These are phyloP conservation scores for Falco novaeseelandiae DNA, from an alignment of 2,797 vertebrate genomes.

Conservation along the genomic window DNA sequence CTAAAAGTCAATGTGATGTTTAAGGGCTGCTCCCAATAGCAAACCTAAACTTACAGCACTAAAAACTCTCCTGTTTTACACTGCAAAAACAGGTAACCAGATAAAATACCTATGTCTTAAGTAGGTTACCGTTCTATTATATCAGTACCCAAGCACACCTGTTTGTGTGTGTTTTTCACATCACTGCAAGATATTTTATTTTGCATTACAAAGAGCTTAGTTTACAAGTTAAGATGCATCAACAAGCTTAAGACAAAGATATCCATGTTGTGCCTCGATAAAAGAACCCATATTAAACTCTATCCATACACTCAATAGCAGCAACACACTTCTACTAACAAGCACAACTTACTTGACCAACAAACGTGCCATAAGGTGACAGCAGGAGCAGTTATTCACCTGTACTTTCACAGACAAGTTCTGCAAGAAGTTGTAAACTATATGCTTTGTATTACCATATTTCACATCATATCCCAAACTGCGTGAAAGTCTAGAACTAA, in stretches of 20 bases:
- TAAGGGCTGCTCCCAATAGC: background rate
- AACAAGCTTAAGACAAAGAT: background rate
- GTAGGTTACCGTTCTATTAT: background rate
- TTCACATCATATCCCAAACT: background rate
- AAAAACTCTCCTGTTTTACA: background rate
- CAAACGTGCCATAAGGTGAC: background rate
- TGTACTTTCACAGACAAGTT: background rate
- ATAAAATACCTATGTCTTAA: background rate
- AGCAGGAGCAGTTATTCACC: background rate
- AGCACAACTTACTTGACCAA: background rate
- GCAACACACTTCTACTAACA: background rate
- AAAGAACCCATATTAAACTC: background rate
- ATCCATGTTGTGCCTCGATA: background rate
- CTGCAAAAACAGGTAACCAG: background rate
- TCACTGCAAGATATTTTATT: background rate
- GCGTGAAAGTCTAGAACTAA: background rate
- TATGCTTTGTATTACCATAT: rapidly evolving
- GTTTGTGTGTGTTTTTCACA: background rate
- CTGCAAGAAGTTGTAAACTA: background rate
- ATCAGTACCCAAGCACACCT: background rate
- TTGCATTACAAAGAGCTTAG: background rate
- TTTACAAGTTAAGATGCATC: background rate
- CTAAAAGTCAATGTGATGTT: background rate
- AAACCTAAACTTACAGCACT: background rate
- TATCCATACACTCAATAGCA: background rate